Base-by-base conservation (phyloP, 1,140 invertebrate genomes). In the Lasioglossum albipes region DNA sequence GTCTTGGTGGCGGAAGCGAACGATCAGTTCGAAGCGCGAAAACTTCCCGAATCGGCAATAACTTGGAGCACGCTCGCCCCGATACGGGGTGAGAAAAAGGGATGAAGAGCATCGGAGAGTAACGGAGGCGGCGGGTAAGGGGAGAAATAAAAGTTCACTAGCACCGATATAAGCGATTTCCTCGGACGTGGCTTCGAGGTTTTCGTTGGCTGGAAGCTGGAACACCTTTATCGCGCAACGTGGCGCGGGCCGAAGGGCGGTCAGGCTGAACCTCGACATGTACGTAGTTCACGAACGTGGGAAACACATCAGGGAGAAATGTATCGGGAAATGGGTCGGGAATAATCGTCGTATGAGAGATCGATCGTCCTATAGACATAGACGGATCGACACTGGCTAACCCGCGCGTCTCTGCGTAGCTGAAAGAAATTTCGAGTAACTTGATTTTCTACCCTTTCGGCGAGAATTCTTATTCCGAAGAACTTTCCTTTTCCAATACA, bases 261-360 rank as follows among this genome's bases (percentile, higher is more conserved):
- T 13, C 0, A 22, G 52, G 20, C 4, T n/a, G 9, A 31, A 27
- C 71, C 27, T 69, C 10, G 45, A 42, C 71, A n/a, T 69, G 72
- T 81, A 70, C 13, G 41, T 57, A 71, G 79, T 42, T 69, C n/a
- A 42, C 42, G 65, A 80, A 69, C 79, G 73, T 75, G 79, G 73
- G 73, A 80, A 80, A 69, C 79, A 66, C 72, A 69, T 80, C 42
- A 75, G 61, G 61, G 54, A 49, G 59, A 57, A 22, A 41, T 69
- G 74, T 81, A 75, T 77, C 59, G 74, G 79, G 74, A 81, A 81
- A 81, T 81, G 79, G 79, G 75, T 81, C 79, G 75, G 52, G 79
- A 76, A 81, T 81, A 81, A 81, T 81, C 79, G 79, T 20, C 61
- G 66, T 54, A 42, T n/a, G 49, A 75, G 67, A 57, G 75, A 81